phyloP scores from a whole-genome alignment of 2,113 vertebrate genomes.

The Callipepla squamata region DNA sequence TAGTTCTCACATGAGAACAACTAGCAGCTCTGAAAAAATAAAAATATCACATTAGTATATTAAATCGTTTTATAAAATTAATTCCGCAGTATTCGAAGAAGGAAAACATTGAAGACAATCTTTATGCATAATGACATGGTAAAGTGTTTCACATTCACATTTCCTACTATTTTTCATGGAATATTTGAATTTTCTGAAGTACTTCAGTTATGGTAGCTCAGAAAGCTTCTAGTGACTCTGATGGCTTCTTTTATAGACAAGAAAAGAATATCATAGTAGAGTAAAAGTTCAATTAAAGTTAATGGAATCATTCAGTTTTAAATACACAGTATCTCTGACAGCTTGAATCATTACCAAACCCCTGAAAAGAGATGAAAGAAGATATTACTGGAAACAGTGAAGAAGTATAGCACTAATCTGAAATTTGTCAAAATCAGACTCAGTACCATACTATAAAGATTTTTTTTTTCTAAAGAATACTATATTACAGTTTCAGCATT shows the following conservation, averaged over 20 bases:
- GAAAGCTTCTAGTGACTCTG: not conserved
- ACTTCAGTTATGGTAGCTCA: not conserved
- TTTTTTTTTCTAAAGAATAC: not conserved
- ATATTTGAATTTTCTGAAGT: not conserved
- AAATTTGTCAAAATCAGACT: not conserved
- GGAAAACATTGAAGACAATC: not conserved
- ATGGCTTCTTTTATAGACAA: not conserved
- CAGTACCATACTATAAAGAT: not conserved
- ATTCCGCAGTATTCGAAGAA: not conserved
- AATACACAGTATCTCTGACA: not conserved
- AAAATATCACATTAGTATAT: no score
- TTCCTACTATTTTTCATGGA: not conserved
- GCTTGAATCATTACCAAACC: not conserved
- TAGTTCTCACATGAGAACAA: not conserved
- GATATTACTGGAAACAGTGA: not conserved
- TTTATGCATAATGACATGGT: not conserved
- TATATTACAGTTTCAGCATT: not conserved
- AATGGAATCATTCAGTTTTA: not conserved
- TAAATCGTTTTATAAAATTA: not conserved
- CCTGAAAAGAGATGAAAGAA: not conserved
- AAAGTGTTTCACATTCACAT: not conserved
- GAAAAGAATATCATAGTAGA: not conserved
- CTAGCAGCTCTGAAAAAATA: not conserved
- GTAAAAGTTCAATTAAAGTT: not conserved
- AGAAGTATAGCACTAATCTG: not conserved